Conservation (phyloP, 2,888 invertebrate species). For the Fragum sueziense region DNA sequence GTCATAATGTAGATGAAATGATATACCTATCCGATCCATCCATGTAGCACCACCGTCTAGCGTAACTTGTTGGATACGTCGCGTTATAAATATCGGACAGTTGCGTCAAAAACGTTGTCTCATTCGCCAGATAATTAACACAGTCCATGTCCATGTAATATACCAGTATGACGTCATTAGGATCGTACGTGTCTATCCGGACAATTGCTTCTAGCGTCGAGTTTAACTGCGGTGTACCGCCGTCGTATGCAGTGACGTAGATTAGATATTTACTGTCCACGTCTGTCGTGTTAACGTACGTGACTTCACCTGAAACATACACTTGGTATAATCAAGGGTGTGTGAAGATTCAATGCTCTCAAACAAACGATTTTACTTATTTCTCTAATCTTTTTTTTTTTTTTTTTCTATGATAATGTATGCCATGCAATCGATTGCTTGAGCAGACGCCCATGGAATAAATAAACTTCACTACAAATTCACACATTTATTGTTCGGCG, state of each 20-base stretch:
- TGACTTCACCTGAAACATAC: conserved; percentile 67
- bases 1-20: background rate
- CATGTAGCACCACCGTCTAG: conserved; percentile 69
- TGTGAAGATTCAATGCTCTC: no score
- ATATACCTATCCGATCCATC: conserved; percentile 57
- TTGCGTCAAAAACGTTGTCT: conserved; percentile 63
- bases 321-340: no score
- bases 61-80: conserved; percentile 58
- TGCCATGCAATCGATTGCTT: no score
- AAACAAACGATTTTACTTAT: no score
- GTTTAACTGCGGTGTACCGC: conserved; percentile 59
- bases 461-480: no score
- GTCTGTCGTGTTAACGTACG: conserved; percentile 48
- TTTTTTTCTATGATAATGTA: no score
- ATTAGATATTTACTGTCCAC: conserved; percentile 6
- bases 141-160: conserved; percentile 61
- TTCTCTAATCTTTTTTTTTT: no score
- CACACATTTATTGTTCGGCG: no score
- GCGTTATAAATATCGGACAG: conserved; percentile 61
- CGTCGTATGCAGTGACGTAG: conserved; percentile 61
- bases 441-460: no score
- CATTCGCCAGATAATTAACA: conserved; percentile 54
- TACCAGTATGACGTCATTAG: conserved; percentile 58
- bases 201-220: conserved; percentile 64
- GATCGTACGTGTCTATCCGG: conserved; percentile 72